Evolutionary conservation across 1,140 invertebrate species (phyloP).

Genomic region (Seison nebaliae): DNA sequence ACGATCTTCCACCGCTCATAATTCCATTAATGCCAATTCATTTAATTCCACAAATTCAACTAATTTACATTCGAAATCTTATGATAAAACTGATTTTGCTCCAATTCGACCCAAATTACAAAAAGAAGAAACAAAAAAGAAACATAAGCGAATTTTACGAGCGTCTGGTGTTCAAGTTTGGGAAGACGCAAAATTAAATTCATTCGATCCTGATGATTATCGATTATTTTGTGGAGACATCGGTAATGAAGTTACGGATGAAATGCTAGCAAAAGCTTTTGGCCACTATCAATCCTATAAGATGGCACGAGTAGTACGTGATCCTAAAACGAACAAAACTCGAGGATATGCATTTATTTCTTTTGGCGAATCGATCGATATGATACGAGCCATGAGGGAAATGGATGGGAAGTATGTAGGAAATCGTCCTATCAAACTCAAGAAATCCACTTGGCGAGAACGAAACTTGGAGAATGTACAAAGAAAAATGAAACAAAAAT

Average conservation of each 20-base stretch:
- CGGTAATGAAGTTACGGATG: slow-evolving; percentile 94
- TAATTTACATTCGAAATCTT: too few relatives aligned
- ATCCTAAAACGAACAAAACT: slow-evolving; percentile 84
- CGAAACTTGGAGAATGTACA: slow-evolving; percentile 66
- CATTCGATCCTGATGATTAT: slow-evolving; percentile 89
- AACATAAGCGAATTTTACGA: slow-evolving; percentile 48
- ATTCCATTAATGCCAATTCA: too few relatives aligned
- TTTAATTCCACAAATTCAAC: too few relatives aligned
- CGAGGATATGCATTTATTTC: slow-evolving; percentile 97
- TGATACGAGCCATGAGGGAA: slow-evolving; percentile 89
- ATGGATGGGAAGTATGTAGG: slow-evolving; percentile 77
- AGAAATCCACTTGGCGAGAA: slow-evolving; percentile 84
- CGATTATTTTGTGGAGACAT: slow-evolving; percentile 92
- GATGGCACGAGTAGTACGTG: slow-evolving; percentile 72
- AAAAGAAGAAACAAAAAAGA: slow-evolving; percentile 34
- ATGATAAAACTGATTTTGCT: too few relatives aligned
- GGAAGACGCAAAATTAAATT: slow-evolving; percentile 63
- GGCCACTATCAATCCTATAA: slow-evolving; percentile 76
- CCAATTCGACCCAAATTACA: too few relatives aligned
- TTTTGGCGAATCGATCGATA: slow-evolving; percentile 87
- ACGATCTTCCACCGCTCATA: too few relatives aligned
- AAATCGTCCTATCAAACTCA: slow-evolving; percentile 77
- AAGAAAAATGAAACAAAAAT: slow-evolving; percentile 72
- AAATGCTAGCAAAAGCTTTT: slow-evolving; percentile 68
- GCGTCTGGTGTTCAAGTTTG: slow-evolving; percentile 68